A percentile compares a stretch with the other conserved stretches of the same genome.
These are phyloP conservation scores for Sphaeridia pumilis DNA, from an alignment of 2,888 invertebrate genomes.

Conservation along the genomic window DNA sequence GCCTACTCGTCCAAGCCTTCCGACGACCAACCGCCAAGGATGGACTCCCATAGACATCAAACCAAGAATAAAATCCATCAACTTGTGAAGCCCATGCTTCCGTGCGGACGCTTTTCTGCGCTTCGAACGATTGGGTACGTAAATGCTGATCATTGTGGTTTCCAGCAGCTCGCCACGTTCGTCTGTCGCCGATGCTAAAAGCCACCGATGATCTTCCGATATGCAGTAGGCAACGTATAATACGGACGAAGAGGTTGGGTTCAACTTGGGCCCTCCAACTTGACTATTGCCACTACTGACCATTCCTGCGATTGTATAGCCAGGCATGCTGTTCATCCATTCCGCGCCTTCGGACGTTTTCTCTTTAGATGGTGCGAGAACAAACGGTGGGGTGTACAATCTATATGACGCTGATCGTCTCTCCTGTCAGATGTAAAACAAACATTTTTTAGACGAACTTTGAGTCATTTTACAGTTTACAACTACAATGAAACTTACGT, in stretches of 20 bases:
- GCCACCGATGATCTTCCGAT: conserved; percentile 91
- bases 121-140: conserved; percentile 68
- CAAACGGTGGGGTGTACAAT: conserved; percentile 85
- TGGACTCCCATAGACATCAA: conserved; percentile 85
- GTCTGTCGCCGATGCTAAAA: conserved; percentile 88
- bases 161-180: conserved; percentile 90
- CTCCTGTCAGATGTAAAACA: conserved; percentile 47
- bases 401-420: conserved; percentile 69
- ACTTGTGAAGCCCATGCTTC: conserved; percentile 73
- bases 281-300: conserved; percentile 39
- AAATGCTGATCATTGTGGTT: conserved; percentile 86
- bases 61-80: conserved; percentile 94
- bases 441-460: too few species aligned
- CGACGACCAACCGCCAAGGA: conserved; percentile 93
- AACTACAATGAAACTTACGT: conserved; percentile 59
- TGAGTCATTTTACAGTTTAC: too few species aligned
- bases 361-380: conserved; percentile 76
- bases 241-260: conserved; percentile 52
- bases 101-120: conserved; percentile 75
- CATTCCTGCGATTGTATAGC: conserved; percentile 48
- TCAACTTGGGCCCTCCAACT: conserved; percentile 24
- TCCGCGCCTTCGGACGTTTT: conserved; percentile 48
- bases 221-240: conserved; percentile 94
- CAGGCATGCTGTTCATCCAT: conserved; percentile 35
- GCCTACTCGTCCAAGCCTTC: conserved; percentile 88